Conservation (phyloP, 2,888 invertebrate species). For the Dinocampus coccinellae region DNA sequence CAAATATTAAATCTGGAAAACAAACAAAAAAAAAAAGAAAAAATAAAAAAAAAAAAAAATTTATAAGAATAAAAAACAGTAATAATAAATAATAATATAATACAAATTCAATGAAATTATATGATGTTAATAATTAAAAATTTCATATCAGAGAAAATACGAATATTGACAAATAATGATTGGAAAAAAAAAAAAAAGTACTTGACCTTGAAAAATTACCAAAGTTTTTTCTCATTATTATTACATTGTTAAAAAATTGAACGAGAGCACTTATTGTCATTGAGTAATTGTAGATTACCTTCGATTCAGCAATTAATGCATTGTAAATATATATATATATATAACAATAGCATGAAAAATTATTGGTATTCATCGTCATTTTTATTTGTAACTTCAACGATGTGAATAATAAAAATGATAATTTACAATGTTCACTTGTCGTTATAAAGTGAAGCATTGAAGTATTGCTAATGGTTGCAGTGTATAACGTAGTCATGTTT, state of each 20-base stretch:
- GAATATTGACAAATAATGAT: conserved; percentile 21
- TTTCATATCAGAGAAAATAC: conserved; percentile 31
- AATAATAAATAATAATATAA: too few relatives aligned
- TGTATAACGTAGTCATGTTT: neutral
- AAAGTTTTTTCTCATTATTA: conserved; percentile 1
- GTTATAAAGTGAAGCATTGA: neutral
- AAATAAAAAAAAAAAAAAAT: conserved; percentile 14
- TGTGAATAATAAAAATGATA: neutral
- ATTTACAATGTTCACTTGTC: neutral
- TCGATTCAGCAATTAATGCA: conserved; percentile 2
- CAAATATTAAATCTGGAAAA: conserved; percentile 28
- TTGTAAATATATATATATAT: neutral
- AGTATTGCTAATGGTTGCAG: neutral
- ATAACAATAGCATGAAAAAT: neutral
- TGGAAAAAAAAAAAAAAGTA: neutral
- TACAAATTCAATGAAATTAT: too few relatives aligned
- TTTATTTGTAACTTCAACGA: neutral
- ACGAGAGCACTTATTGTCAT: neutral
- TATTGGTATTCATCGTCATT: neutral
- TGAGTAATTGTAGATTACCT: neutral
- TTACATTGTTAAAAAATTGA: neutral
- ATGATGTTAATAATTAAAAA: conserved; percentile 26
- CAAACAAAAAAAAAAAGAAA: conserved; percentile 8
- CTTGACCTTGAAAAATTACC: neutral
- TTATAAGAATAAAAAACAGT: too few relatives aligned